Conservation (phyloP, 2,797 vertebrate genomes). For the Coreius guichenoti region DNA sequence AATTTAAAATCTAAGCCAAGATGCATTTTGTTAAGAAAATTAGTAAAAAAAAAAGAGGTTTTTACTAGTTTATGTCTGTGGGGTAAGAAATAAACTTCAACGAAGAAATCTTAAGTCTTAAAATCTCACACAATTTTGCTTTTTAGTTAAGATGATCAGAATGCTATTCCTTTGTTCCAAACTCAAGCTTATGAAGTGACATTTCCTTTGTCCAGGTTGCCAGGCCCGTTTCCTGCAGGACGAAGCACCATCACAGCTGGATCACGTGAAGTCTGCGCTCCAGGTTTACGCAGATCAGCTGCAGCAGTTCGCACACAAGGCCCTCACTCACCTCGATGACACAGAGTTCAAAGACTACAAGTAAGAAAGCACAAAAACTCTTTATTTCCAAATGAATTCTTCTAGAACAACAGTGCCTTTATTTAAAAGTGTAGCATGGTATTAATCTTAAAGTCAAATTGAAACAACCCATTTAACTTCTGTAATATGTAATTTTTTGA, state of each 20-base stretch:
- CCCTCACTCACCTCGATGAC: conserved; percentile 76
- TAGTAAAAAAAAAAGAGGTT: no score
- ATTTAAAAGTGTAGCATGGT: neutral
- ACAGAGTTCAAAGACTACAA: conserved; percentile 78
- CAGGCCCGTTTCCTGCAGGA: conserved; percentile 83
- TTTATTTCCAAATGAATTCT: neutral
- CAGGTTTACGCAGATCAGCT: conserved; percentile 78
- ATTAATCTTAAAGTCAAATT: neutral
- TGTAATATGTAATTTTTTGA: no score
- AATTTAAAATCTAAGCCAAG: neutral
- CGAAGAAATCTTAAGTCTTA: neutral
- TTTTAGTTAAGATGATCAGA: neutral
- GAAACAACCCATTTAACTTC: neutral
- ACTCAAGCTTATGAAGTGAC: neutral
- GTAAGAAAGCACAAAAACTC: conserved; percentile 74
- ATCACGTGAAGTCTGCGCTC: conserved; percentile 66
- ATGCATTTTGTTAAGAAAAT: neutral
- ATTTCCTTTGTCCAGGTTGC: conserved; percentile 72
- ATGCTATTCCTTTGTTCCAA: neutral
- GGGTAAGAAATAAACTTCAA: neutral
- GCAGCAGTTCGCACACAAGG: conserved; percentile 71
- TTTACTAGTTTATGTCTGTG: neutral
- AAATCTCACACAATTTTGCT: no score
- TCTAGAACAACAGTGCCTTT: neutral
- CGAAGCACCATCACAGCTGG: conserved; percentile 78